Conservation (phyloP, 2,113 vertebrate species). For the Rhynchopsitta pachyrhyncha region DNA sequence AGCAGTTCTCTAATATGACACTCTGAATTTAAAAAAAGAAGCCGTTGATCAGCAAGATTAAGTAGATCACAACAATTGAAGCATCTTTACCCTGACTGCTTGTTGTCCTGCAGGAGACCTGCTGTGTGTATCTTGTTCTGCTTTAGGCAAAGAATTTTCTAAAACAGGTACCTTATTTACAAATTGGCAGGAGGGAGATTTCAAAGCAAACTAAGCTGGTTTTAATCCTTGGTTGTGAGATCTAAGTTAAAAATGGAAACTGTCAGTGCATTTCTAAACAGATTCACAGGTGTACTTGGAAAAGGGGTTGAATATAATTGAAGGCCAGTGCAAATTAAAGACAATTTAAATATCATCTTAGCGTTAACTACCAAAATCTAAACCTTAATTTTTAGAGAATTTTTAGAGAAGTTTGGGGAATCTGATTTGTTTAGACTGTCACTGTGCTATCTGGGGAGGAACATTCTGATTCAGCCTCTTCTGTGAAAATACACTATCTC, state of each 20-base stretch:
- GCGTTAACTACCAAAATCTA: neutral
- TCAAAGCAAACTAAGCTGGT: neutral
- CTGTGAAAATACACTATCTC: neutral
- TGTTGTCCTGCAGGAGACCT: neutral
- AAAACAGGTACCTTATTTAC: neutral
- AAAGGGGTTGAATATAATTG: neutral
- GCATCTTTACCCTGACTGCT: neutral
- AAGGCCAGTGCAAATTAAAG: neutral
- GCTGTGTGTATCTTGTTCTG: neutral
- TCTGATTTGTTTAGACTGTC: neutral
- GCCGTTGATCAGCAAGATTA: neutral
- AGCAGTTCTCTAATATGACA: neutral
- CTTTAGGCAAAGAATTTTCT: neutral
- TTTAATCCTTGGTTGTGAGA: neutral
- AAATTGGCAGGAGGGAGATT: neutral
- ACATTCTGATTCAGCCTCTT: neutral
- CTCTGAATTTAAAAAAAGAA: neutral
- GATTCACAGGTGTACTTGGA: neutral
- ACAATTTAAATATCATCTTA: neutral
- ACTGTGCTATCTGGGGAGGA: neutral
- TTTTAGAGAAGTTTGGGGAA: neutral
- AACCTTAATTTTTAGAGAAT: neutral
- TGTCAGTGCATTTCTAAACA: neutral
- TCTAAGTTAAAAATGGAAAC: neutral
- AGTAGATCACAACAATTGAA: neutral